Percentiles rank a stretch among this genome's conserved stretches.
Conservation (phyloP, 2,113 vertebrate genomes). For the Apistogramma diplotaenia region DNA sequence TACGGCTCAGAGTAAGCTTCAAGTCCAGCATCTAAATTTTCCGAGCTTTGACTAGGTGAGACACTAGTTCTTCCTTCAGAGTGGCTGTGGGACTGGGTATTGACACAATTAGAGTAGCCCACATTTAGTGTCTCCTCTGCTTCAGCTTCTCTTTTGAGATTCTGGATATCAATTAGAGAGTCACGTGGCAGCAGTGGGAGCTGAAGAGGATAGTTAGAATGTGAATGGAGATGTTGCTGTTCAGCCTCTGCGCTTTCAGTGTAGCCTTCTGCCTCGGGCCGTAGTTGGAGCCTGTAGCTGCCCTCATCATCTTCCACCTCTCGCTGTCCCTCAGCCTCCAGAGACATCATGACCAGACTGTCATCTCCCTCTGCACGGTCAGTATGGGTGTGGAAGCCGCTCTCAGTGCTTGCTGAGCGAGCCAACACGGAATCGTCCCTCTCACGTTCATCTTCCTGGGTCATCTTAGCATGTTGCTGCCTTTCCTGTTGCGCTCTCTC, state of each 20-base stretch:
- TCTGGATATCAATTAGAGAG: conserved; percentile 74
- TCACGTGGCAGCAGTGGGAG: conserved; percentile 69
- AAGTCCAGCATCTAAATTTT: conserved; percentile 14
- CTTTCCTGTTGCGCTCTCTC: conserved; percentile 56
- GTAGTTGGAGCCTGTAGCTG: conserved; percentile 53
- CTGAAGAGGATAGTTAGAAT: conserved; percentile 72
- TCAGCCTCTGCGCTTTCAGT: conserved; percentile 90
- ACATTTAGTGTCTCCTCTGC: conserved; percentile 83
- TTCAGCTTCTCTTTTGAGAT: conserved; percentile 78
- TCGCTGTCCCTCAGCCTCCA: conserved; percentile 66
- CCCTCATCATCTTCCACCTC: conserved; percentile 66
- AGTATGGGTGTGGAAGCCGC: conserved; percentile 93
- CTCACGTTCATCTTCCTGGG: conserved; percentile 79
- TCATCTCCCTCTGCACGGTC: conserved; percentile 93
- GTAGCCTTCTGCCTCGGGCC: conserved; percentile 88
- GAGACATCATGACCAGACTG: conserved; percentile 67
- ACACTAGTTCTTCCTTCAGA: conserved; percentile 32
- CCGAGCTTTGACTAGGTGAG: conserved; percentile 1
- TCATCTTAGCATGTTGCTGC: conserved; percentile 24
- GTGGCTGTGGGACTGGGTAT: conserved; percentile 81
- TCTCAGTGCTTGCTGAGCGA: conserved; percentile 93
- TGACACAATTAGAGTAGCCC: conserved; percentile 89
- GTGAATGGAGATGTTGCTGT: conserved; percentile 68
- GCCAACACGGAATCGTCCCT: conserved; percentile 78
- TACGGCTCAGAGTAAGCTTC: conserved; percentile 91